These are phyloP conservation scores for Seira ritae DNA, from an alignment of 2,888 invertebrate species.

Conservation along the genomic window DNA sequence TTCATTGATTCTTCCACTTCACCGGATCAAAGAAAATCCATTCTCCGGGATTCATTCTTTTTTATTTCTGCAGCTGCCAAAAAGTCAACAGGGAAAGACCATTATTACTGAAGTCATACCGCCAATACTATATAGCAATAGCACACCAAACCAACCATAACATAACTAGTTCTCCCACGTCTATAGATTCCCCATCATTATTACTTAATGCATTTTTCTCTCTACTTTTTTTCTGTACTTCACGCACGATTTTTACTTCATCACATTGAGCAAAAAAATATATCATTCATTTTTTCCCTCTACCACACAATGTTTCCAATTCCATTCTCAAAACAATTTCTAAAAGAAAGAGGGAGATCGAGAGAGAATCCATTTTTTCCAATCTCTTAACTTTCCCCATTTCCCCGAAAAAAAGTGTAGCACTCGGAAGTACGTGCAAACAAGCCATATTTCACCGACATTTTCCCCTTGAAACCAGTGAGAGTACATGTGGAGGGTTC, in stretches of 20 bases:
- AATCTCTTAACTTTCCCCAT: conserved; percentile 21
- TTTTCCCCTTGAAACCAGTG: conserved; percentile 31
- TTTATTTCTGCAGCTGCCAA: conserved; percentile 44
- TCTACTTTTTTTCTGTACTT: not conserved
- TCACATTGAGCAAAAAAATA: conserved; percentile 14
- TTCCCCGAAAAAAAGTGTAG: conserved; percentile 18
- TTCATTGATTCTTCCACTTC: conserved; percentile 10
- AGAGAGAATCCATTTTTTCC: not conserved
- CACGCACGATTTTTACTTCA: conserved; percentile 21
- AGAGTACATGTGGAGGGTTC: conserved; percentile 28
- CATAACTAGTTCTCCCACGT: too few species aligned
- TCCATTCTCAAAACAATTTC: not conserved
- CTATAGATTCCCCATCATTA: conserved; percentile 5
- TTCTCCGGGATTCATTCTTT: conserved; percentile 9
- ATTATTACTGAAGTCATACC: conserved; percentile 18
- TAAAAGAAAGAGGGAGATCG: too few species aligned
- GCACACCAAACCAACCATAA: too few species aligned
- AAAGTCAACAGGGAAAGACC: conserved; percentile 24
- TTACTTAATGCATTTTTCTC: conserved; percentile 15
- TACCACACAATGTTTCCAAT: not conserved
- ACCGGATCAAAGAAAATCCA: conserved; percentile 10
- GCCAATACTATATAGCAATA: not conserved
- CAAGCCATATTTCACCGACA: conserved; percentile 53
- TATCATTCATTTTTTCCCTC: conserved; percentile 10
- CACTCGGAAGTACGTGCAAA: conserved; percentile 60